Evolutionary conservation across 2,888 invertebrate species (phyloP).

Genomic region (Dioctria linearis): DNA sequence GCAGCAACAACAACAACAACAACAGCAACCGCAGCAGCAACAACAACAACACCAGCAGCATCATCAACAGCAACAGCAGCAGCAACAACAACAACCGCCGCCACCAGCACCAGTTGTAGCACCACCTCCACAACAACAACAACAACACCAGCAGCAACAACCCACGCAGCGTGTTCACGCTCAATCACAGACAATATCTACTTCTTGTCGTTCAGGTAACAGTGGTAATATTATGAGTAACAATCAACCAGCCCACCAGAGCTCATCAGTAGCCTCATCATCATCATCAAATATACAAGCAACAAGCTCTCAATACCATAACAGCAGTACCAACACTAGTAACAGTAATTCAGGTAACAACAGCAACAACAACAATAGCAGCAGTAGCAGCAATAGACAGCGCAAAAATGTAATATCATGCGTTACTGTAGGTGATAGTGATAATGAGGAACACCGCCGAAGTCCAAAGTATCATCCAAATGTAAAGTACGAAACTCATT

Average conservation of each 20-base stretch:
- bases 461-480: conserved; percentile 64
- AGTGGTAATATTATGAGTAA: conserved; percentile 58
- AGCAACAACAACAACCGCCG: too few species aligned
- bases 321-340: conserved; percentile 38
- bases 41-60: conserved; percentile 16
- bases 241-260: conserved; percentile 61
- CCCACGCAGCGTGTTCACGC: conserved; percentile 58
- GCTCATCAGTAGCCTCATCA: conserved; percentile 56
- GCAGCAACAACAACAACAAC: conserved; percentile 54
- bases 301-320: conserved; percentile 58
- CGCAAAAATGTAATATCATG: conserved; percentile 85
- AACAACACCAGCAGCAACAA: conserved; percentile 64
- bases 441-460: conserved; percentile 77
- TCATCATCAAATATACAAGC: conserved; percentile 56
- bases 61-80: too few species aligned
- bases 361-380: conserved; percentile 41
- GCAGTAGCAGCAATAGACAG: conserved; percentile 66
- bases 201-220: conserved; percentile 51
- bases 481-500: conserved; percentile 70
- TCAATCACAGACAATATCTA: neutral
- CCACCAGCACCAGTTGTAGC: conserved; percentile 60
- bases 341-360: conserved; percentile 50
- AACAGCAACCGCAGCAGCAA: too few species aligned
- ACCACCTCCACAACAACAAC: conserved; percentile 59
- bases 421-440: conserved; percentile 84